These are phyloP conservation scores for Agriotes lineatus DNA, from an alignment of 2,888 invertebrate genomes.

Conservation along the genomic window DNA sequence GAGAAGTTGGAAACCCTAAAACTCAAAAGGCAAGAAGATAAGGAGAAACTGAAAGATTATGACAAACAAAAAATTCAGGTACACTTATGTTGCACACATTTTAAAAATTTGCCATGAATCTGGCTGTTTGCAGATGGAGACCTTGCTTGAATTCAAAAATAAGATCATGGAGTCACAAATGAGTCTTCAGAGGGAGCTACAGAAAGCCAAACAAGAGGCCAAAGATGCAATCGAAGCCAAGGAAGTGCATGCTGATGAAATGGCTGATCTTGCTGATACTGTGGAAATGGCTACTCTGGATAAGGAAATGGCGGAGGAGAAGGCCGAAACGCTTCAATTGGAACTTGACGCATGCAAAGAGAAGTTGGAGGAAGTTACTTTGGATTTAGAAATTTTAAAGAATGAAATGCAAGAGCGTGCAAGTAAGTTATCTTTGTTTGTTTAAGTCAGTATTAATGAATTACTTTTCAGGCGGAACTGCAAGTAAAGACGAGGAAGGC, in stretches of 20 bases:
- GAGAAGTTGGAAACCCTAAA: conserved; percentile 95
- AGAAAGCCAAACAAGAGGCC: conserved; percentile 87
- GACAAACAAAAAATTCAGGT: conserved; percentile 87
- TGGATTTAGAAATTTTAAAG: conserved; percentile 87
- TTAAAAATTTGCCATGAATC: too few species aligned
- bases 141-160: conserved; percentile 92
- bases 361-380: conserved; percentile 89
- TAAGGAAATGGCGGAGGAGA: conserved; percentile 99
- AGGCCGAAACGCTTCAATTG: conserved; percentile 83
- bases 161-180: conserved; percentile 93
- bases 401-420: conserved; percentile 81
- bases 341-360: conserved; percentile 92
- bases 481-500: conserved; percentile 53
- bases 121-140: conserved; percentile 73
- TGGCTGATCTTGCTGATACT: conserved; percentile 92
- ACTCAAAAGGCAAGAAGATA: conserved; percentile 89
- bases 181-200: conserved; percentile 88
- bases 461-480: conserved; percentile 20
- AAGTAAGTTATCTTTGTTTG: conserved; percentile 53
- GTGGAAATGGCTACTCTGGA: conserved; percentile 98
- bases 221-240: conserved; percentile 90
- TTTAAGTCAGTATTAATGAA: too few species aligned
- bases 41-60: conserved; percentile 90
- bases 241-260: conserved; percentile 92
- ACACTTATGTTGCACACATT: too few species aligned